Percentiles rank a stretch among this genome's conserved stretches.
Evolutionary conservation across 2,113 vertebrate species (phyloP).

Genomic region (Alligator mississippiensis): DNA sequence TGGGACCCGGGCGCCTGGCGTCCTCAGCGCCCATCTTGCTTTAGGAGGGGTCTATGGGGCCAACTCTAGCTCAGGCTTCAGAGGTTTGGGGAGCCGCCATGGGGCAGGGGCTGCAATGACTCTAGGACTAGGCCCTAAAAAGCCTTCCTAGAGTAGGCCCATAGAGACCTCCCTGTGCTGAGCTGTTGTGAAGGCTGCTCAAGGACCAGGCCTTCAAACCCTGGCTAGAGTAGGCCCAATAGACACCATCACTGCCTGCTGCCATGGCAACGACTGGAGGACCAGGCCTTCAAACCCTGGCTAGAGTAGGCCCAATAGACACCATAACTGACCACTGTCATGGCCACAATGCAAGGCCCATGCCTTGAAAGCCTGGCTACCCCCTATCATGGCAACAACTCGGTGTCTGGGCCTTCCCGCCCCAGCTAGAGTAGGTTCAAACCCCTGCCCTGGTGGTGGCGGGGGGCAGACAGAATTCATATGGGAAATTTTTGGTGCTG

Average conservation of each 20-base stretch:
- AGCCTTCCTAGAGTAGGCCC: not conserved
- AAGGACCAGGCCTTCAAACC: not conserved
- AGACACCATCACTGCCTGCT: not conserved
- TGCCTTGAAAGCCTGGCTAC: not conserved
- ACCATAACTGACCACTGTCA: not conserved
- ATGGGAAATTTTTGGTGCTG: too few relatives aligned
- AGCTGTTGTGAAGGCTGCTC: not conserved
- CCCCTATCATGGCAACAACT: not conserved
- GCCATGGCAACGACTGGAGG: not conserved
- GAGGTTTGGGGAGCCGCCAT: not conserved
- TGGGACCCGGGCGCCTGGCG: too few relatives aligned
- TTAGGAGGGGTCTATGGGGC: not conserved
- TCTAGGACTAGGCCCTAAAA: too few relatives aligned
- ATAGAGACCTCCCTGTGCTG: not conserved
- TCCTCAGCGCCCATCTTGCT: too few relatives aligned
- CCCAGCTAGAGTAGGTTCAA: not conserved
- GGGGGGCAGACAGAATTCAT: too few relatives aligned
- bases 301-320: not conserved
- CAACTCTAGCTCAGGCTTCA: not conserved
- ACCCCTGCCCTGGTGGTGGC: too few relatives aligned
- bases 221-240: not conserved
- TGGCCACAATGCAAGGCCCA: not conserved
- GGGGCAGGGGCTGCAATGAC: not conserved
- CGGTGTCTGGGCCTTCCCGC: not conserved
- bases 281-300: not conserved